phyloP scores from a whole-genome alignment of 1,140 invertebrate genomes.

The Rhagoletis pomonella region DNA sequence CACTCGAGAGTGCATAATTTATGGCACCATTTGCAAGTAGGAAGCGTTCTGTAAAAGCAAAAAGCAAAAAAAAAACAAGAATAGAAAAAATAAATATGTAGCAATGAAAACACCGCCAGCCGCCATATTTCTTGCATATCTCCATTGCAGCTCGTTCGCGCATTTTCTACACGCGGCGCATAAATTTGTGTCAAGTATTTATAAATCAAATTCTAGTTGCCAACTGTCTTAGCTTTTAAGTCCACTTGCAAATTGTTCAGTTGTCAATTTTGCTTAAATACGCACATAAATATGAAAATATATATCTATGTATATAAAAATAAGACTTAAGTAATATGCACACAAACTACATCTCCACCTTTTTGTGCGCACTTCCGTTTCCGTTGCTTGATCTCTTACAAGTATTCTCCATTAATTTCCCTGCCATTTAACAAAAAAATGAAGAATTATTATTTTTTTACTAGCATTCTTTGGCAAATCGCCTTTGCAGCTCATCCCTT shows the following conservation, averaged over 20 bases:
- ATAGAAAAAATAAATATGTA: not conserved
- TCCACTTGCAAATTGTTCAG: not conserved
- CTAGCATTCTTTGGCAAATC: slow-evolving; percentile 27
- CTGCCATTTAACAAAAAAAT: slow-evolving; percentile 46
- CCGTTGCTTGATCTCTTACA: slow-evolving; percentile 58
- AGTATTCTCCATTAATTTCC: slow-evolving; percentile 62
- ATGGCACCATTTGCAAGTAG: slow-evolving; percentile 26
- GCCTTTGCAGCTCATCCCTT: slow-evolving; percentile 24
- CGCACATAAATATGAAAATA: not conserved
- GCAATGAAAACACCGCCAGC: not conserved
- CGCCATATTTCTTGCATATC: slow-evolving; percentile 24
- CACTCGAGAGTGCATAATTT: slow-evolving; percentile 51
- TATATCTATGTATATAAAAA: not conserved
- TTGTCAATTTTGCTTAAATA: slow-evolving; percentile 32
- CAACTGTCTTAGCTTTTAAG: slow-evolving; percentile 53
- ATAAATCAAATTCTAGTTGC: slow-evolving; percentile 62
- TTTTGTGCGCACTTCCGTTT: slow-evolving; percentile 58
- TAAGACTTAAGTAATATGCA: slow-evolving; percentile 6
- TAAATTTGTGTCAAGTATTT: slow-evolving; percentile 66
- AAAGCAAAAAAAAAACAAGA: not conserved
- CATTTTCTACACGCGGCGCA: slow-evolving; percentile 49
- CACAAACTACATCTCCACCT: not conserved
- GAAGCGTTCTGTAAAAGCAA: not conserved
- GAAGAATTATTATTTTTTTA: slow-evolving; percentile 11
- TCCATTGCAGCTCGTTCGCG: not conserved